These are phyloP conservation scores for Beris chalybata DNA, from an alignment of 2,888 invertebrate genomes.

Conservation along the genomic window DNA sequence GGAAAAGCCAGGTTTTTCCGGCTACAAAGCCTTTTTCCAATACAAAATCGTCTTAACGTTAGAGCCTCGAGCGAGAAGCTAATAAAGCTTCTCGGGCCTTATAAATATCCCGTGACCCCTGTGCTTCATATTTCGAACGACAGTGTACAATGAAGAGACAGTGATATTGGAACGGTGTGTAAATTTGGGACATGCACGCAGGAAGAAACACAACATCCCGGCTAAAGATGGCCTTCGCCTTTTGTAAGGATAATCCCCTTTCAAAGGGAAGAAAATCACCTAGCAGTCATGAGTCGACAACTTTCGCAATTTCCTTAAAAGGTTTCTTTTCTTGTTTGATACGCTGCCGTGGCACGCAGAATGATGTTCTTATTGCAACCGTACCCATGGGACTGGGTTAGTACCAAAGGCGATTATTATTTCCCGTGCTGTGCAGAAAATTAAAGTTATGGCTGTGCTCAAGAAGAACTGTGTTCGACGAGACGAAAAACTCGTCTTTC, in stretches of 20 bases:
- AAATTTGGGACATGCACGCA: too few species aligned
- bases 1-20: constrained; percentile 3
- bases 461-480: too few species aligned
- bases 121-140: not conserved
- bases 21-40: not conserved
- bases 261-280: constrained; percentile 13
- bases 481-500: too few species aligned
- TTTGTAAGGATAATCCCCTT: constrained; percentile 7
- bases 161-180: too few species aligned
- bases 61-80: constrained; percentile 1
- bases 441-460: not conserved
- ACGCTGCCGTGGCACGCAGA: not conserved
- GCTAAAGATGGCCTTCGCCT: too few species aligned
- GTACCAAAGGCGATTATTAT: constrained; percentile 18
- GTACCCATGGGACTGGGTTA: not conserved
- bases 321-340: constrained; percentile 11
- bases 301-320: constrained; percentile 25
- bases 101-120: not conserved
- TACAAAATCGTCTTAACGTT: constrained; percentile 10
- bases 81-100: constrained; percentile 6
- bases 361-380: not conserved
- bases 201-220: too few species aligned
- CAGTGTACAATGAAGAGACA: too few species aligned
- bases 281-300: constrained; percentile 13
- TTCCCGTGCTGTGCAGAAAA: constrained; percentile 6